Evolutionary conservation across 2,888 invertebrate species (phyloP), one percentile per base, ranked within the genome.

Genomic region (Drosophila gaucha): DNA sequence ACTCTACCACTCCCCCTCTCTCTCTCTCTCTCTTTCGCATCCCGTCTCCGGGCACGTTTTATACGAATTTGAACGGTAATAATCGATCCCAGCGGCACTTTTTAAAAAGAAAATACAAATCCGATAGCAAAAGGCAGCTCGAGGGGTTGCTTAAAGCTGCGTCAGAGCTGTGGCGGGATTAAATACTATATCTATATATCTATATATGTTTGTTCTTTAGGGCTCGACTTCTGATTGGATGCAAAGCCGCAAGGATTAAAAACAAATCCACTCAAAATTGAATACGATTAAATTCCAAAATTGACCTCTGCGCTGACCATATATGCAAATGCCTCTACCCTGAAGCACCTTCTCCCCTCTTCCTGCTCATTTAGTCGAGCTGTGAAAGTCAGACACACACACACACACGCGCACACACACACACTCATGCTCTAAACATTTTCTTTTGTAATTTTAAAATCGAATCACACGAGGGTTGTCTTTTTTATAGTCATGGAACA

Each of bases 51-150:
- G 83, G 88, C 90, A 91, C 91, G 91, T 91, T 91, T 90, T 87
- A 89, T 91, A 86, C 86, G 90, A 89, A 84, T 90, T 91, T 91
- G 91, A 91, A 90, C 87, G 90, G 89, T 88, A 91, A 91, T 91
- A 91, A 91, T 91, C 91, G 91, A 90, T 91, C 91, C 91, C 91
- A 78, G 88, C 85, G 91, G 91, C 91, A 90, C 89, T 90, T 90
- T 87, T 26, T 57, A 44, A 47, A 49, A 85, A 83, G 56, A 50
- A 60, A 55, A 59, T 80, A 83, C 80, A 90, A 91, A 89, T 90
- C 89, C 84, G 89, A 86, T 90, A 90, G 87, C 77, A 82, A 86
- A 86, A 85, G 8, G 86, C 60, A 35, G 16, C 10, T 3, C 10
- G 8, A 55, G 41, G 77, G 64, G 65, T 64, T 72, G 73, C 44